Evolutionary conservation across 1,140 invertebrate species (phyloP).

Genomic region (Psix sp.): DNA sequence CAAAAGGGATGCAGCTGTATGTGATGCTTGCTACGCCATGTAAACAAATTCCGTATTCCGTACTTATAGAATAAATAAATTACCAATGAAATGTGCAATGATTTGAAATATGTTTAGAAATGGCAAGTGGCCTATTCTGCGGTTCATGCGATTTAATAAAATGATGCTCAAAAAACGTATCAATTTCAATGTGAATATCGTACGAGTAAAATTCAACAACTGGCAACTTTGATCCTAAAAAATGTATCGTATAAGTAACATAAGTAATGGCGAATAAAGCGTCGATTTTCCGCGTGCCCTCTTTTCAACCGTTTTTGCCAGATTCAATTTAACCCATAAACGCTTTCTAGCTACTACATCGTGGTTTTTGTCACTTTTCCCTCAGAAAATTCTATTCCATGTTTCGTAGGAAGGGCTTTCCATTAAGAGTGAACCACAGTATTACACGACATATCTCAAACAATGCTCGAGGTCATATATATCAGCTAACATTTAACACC

Average conservation of each 20-base stretch:
- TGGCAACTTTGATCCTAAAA: not conserved
- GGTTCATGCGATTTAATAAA: no score
- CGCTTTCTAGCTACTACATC: slow-evolving; percentile 34
- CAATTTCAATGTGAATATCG: no score
- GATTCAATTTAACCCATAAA: slow-evolving; percentile 48
- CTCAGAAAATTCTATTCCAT: slow-evolving; percentile 41
- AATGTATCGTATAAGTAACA: not conserved
- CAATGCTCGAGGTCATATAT: slow-evolving; percentile 31
- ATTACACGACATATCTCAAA: slow-evolving; percentile 50
- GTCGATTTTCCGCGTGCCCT: slow-evolving; percentile 6
- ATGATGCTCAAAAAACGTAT: no score
- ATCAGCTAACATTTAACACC: slow-evolving; percentile 23
- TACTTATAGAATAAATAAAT: slow-evolving; percentile 56
- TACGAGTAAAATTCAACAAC: no score
- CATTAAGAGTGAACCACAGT: slow-evolving; percentile 52
- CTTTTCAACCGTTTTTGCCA: slow-evolving; percentile 34
- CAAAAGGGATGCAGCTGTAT: slow-evolving; percentile 61
- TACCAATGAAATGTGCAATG: not conserved
- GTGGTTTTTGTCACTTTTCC: slow-evolving; percentile 47
- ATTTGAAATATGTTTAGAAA: no score
- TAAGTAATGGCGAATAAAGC: no score
- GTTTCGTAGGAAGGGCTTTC: slow-evolving; percentile 40
- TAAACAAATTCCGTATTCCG: slow-evolving; percentile 66
- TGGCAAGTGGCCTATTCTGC: no score
- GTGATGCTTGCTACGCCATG: slow-evolving; percentile 60